Evolutionary conservation across 2,113 vertebrate genomes (phyloP).

Genomic region (Pseudorectes ferrugineus): DNA sequence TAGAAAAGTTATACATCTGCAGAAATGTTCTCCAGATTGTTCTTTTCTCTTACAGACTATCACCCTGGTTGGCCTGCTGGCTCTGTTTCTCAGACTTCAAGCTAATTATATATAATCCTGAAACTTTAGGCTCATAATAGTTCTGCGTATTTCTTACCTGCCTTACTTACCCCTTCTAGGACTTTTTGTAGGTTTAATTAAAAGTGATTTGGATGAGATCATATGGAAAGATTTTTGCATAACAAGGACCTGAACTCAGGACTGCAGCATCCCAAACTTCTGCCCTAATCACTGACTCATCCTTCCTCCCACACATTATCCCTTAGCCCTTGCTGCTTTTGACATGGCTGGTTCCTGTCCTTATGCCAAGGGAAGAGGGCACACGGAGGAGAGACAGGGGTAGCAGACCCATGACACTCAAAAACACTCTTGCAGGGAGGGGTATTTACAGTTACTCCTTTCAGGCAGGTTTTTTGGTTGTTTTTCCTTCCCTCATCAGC

Average conservation of each 20-base stretch:
- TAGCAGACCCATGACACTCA: not conserved
- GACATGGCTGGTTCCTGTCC: not conserved
- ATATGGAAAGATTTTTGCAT: not conserved
- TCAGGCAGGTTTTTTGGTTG: not conserved
- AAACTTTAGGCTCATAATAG: not conserved
- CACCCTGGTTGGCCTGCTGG: not conserved
- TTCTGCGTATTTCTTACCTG: not conserved
- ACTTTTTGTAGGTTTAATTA: not conserved
- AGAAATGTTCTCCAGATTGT: not conserved
- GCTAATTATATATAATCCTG: not conserved
- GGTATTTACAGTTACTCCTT: not conserved
- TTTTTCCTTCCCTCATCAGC: slow-evolving; percentile 1
- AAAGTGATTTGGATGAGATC: not conserved
- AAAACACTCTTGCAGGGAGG: not conserved
- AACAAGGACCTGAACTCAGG: not conserved
- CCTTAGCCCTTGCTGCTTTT: not conserved
- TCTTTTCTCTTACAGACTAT: not conserved
- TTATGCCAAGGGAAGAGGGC: not conserved
- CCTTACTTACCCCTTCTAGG: not conserved
- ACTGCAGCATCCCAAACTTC: not conserved
- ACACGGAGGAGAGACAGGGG: not conserved
- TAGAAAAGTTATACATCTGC: not conserved
- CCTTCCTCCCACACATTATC: not conserved
- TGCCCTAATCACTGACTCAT: not conserved
- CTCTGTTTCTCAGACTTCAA: not conserved